Evolutionary conservation across 2,113 vertebrate genomes (phyloP), one percentile per base, ranked within the genome.

Genomic region (Sterrhoptilus dennistouni): DNA sequence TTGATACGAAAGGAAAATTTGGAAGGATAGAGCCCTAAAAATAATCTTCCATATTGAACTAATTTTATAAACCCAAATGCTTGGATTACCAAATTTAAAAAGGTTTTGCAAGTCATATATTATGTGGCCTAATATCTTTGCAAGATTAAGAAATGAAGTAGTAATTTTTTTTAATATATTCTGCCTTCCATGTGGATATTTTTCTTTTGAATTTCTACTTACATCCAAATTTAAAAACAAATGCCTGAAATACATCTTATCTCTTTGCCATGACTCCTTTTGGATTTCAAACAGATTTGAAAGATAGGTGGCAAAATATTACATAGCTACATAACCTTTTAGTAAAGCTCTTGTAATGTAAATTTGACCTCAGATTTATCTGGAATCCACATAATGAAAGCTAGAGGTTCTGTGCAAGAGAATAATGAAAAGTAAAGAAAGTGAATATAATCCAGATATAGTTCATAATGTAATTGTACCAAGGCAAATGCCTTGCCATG

Each of bases 371-470:
- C 12, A 4, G 44, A 49, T 93, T 95, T 97, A 84, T 89, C 57
- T 83, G 45, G 61, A 79, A 84, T 92, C 53, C 77, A 82, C 25
- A 25, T 71, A 71, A 93, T 90, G 70, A 93, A 96, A 91, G 7
- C 60, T n/a, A 70, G 52, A 87, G 20, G 9, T 66, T 89, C 65
- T 82, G 28, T 75, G 40, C 11, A 56, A 56, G 8, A 71, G 56
- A 90, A 65, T 79, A 95, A 95, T 91, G 61, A 84, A 93, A 92
- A 94, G 27, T 77, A 88, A 96, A 94, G 80, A 87, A 87, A 75
- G 36, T 21, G 5, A 92, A 45, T 60, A 57, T 78, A 84, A 83
- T 61, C 83, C 81, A 95, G 87, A 57, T 50, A 56, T 8, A 63
- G 40, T 79, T 95, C 38, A 83, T 66, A 87, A 86, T 66, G 33